Conservation (phyloP, 2,113 vertebrate genomes). For the Barbus barbus region DNA sequence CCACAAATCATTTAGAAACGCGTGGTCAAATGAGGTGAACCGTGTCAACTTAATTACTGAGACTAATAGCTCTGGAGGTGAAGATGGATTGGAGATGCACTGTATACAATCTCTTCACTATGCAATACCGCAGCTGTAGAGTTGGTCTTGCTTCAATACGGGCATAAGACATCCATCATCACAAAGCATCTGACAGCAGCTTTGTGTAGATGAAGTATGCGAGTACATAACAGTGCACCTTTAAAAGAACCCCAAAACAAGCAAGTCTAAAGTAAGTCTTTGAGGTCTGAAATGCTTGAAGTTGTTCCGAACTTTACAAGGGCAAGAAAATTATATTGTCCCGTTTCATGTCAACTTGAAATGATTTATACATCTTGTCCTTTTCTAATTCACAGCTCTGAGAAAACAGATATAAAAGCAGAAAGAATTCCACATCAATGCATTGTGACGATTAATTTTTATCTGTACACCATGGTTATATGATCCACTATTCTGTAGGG, state of each 20-base stretch:
- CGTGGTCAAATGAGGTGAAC: constrained; percentile 68
- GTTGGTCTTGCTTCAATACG: constrained; percentile 63
- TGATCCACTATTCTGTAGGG: neutral
- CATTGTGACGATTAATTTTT: neutral
- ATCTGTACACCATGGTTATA: neutral
- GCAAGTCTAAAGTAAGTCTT: neutral
- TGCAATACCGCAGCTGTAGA: constrained; percentile 33
- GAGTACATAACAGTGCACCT: neutral
- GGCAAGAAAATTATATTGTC: neutral
- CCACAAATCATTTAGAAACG: constrained; percentile 71
- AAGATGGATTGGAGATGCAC: constrained; percentile 65
- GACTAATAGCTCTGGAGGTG: constrained; percentile 62
- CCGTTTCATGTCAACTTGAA: neutral
- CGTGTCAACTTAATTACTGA: constrained; percentile 74
- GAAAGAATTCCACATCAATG: neutral
- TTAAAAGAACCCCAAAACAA: neutral
- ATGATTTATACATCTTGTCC: neutral
- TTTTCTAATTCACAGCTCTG: neutral
- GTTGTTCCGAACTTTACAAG: neutral
- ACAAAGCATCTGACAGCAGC: constrained; percentile 53
- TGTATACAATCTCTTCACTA: constrained; percentile 58
- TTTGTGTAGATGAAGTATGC: constrained; percentile 57
- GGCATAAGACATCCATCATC: constrained; percentile 67
- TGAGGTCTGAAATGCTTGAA: neutral
- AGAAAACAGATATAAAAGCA: neutral